Conservation (phyloP, 2,113 vertebrate species). For the Xyliphius kryptos region DNA sequence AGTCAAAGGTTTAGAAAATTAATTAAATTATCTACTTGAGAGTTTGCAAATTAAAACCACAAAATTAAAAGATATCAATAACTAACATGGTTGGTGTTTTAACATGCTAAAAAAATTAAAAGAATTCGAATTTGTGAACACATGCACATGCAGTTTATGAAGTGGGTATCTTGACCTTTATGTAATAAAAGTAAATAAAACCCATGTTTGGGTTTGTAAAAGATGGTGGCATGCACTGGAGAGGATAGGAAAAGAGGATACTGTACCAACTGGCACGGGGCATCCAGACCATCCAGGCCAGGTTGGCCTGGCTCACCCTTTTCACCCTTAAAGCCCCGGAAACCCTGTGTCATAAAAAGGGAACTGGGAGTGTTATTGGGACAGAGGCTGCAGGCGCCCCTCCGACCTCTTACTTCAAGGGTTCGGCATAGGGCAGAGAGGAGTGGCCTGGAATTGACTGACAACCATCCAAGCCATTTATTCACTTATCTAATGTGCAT, state of each 20-base stretch:
- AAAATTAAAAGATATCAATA: no score
- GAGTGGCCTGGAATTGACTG: constrained; percentile 58
- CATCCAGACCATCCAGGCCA: constrained; percentile 99
- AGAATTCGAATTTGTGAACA: no score
- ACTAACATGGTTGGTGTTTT: no score
- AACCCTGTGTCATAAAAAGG: constrained; percentile 98
- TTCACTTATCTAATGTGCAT: background rate
- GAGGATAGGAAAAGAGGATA: constrained; percentile 90
- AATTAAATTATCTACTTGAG: no score
- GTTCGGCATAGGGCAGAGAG: constrained; percentile 53
- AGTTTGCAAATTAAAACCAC: no score
- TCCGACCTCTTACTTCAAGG: constrained; percentile 40
- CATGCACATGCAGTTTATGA: no score
- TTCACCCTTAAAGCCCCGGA: constrained; percentile 99
- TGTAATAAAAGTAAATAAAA: no score
- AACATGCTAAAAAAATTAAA: no score
- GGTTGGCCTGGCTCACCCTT: constrained; percentile 99
- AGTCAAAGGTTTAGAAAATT: no score
- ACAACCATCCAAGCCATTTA: constrained; percentile 33
- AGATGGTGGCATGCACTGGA: constrained; percentile 72
- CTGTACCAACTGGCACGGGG: constrained; percentile 99
- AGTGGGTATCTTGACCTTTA: no score
- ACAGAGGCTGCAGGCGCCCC: constrained; percentile 55
- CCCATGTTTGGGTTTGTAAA: background rate
- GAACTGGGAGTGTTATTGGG: constrained; percentile 91